Evolutionary conservation across 2,113 vertebrate genomes (phyloP).

Genomic region (Nymphicus hollandicus): DNA sequence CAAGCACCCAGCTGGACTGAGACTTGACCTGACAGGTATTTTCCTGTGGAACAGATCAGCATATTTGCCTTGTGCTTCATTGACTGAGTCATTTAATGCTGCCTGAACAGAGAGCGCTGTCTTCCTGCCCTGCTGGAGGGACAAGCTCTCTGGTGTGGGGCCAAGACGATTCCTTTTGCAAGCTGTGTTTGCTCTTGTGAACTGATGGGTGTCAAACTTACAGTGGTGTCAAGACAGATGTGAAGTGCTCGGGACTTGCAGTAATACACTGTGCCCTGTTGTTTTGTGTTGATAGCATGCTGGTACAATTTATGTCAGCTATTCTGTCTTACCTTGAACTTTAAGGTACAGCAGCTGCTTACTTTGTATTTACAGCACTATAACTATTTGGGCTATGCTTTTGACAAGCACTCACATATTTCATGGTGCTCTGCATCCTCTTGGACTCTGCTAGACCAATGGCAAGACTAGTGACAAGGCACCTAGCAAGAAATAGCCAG

Average conservation of each 20-base stretch:
- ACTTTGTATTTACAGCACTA: slow-evolving; percentile 55
- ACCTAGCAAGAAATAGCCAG: background rate
- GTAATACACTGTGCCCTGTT: slow-evolving; percentile 45
- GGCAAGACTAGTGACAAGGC: background rate
- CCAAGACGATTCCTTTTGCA: background rate
- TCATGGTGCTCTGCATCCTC: slow-evolving; percentile 9
- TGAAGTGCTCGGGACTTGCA: background rate
- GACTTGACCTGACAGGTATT: background rate
- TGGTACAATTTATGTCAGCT: slow-evolving; percentile 56
- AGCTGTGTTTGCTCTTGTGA: slow-evolving; percentile 63
- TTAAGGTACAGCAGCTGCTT: slow-evolving; percentile 52
- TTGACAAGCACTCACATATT: slow-evolving; percentile 45
- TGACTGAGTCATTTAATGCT: background rate
- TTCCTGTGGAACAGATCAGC: background rate
- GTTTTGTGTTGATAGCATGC: slow-evolving; percentile 53
- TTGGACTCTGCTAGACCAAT: background rate
- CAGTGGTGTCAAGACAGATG: slow-evolving; percentile 61
- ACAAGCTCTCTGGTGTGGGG: background rate
- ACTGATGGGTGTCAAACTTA: slow-evolving; percentile 60
- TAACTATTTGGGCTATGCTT: slow-evolving; percentile 61
- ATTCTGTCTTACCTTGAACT: slow-evolving; percentile 66
- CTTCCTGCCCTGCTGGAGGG: background rate
- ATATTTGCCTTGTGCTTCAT: slow-evolving; percentile 15
- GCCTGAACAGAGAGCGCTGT: background rate
- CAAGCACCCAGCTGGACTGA: background rate